phyloP scores from a whole-genome alignment of 1,140 invertebrate genomes.

The Eciton burchellii region DNA sequence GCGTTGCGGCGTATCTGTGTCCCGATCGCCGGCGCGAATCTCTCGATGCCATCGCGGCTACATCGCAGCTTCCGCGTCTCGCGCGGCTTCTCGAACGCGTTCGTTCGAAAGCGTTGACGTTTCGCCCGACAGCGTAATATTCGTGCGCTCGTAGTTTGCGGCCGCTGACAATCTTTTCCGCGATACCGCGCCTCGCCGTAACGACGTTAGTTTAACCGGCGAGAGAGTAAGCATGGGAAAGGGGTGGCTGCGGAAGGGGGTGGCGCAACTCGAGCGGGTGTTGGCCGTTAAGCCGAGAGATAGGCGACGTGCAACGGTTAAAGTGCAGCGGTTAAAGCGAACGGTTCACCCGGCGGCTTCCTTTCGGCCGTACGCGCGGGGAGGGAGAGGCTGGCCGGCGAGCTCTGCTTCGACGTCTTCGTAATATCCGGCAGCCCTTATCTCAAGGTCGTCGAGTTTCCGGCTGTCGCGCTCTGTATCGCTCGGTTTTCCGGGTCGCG shows the following conservation, averaged over 20 bases:
- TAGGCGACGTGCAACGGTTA: constrained; percentile 35
- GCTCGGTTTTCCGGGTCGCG: constrained; percentile 28
- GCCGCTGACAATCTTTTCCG: constrained; percentile 23
- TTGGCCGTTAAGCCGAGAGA: constrained; percentile 50
- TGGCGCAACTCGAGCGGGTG: not conserved
- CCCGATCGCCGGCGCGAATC: not conserved
- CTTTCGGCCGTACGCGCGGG: constrained; percentile 1
- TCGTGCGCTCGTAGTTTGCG: constrained; percentile 43
- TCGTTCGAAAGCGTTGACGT: not conserved
- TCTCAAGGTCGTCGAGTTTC: constrained; percentile 61
- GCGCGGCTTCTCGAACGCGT: not conserved
- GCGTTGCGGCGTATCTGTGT: not conserved
- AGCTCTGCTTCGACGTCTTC: constrained; percentile 36
- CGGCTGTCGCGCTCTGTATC: constrained; percentile 32
- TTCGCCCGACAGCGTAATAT: constrained; percentile 34
- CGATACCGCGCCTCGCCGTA: constrained; percentile 75
- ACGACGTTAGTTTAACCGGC: constrained; percentile 76
- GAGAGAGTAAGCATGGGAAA: constrained; percentile 54
- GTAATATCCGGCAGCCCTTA: constrained; percentile 65
- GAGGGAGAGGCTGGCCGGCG: not conserved
- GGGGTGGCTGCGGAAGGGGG: constrained; percentile 56
- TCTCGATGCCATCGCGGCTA: constrained; percentile 11
- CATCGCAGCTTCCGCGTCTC: not conserved
- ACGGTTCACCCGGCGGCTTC: not conserved
- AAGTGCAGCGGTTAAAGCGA: constrained; percentile 15